These are phyloP conservation scores for Lutra lutra DNA, from an alignment of 2,797 vertebrate genomes.

Conservation along the genomic window DNA sequence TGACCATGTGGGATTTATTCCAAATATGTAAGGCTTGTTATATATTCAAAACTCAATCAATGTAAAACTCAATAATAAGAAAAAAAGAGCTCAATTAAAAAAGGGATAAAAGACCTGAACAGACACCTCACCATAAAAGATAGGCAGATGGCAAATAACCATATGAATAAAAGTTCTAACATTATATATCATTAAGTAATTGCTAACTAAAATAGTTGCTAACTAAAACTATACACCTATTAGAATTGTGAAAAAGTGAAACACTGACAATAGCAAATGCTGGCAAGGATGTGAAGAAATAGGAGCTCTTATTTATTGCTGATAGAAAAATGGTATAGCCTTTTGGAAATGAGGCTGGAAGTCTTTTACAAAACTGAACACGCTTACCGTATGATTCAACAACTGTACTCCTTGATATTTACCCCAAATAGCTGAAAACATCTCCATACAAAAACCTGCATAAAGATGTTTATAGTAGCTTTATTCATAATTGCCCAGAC, in stretches of 20 bases:
- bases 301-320: neutral
- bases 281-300: neutral
- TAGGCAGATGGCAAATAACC: neutral
- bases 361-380: neutral
- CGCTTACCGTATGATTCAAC: neutral
- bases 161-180: neutral
- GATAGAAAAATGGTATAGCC: neutral
- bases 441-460: neutral
- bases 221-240: neutral
- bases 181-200: neutral
- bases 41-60: neutral
- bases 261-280: neutral
- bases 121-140: neutral
- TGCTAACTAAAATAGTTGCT: neutral
- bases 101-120: neutral
- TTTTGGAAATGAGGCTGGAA: neutral
- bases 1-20: neutral
- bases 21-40: neutral
- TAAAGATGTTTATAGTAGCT: neutral
- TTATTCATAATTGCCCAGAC: neutral
- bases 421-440: neutral
- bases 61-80: neutral
- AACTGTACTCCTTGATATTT: neutral
- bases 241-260: neutral
- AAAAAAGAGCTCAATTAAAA: constrained; percentile 26